Percentiles rank a stretch among this genome's conserved stretches.
Evolutionary conservation across 2,888 invertebrate species (phyloP).

Genomic region (Trachelus iudaicus): DNA sequence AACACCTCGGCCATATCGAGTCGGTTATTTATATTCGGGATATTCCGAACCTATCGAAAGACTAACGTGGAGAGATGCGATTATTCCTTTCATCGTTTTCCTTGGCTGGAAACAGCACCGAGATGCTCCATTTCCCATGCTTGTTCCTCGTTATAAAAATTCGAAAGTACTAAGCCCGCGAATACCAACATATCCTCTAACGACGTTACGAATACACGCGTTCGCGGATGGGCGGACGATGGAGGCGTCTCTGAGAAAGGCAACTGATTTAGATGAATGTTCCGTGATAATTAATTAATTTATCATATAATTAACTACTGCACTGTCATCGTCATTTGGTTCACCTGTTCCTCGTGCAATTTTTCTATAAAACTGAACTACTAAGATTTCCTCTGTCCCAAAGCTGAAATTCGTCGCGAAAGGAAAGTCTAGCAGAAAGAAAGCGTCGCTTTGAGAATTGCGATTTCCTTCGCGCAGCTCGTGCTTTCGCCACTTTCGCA

Average conservation of each 20-base stretch:
- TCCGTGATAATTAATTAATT: conserved; percentile 39
- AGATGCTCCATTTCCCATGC: conserved; percentile 3
- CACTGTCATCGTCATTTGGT: conserved; percentile 30
- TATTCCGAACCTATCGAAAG: not conserved
- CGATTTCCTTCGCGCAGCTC: conserved; percentile 15
- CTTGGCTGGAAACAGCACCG: not conserved
- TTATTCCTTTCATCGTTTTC: not conserved
- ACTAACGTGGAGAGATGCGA: not conserved
- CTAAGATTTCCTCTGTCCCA: not conserved
- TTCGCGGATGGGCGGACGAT: not conserved
- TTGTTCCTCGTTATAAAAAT: conserved; percentile 20
- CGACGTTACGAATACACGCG: not conserved
- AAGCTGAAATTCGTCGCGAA: conserved; percentile 11
- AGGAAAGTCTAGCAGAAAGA: conserved; percentile 13
- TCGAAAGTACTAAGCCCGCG: conserved; percentile 24
- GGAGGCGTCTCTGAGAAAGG: not conserved
- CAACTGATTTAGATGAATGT: conserved; percentile 7
- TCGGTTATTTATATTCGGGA: not conserved
- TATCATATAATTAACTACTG: conserved; percentile 33
- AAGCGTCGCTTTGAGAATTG: conserved; percentile 27
- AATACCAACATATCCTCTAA: not conserved
- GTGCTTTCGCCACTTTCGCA: not conserved
- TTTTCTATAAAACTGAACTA: not conserved
- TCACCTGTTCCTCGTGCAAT: conserved; percentile 22
- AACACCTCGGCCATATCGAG: not conserved